Evolutionary conservation across 2,888 invertebrate species (phyloP), one percentile per base, ranked within the genome.

Genomic region (Leistus spinibarbis): DNA sequence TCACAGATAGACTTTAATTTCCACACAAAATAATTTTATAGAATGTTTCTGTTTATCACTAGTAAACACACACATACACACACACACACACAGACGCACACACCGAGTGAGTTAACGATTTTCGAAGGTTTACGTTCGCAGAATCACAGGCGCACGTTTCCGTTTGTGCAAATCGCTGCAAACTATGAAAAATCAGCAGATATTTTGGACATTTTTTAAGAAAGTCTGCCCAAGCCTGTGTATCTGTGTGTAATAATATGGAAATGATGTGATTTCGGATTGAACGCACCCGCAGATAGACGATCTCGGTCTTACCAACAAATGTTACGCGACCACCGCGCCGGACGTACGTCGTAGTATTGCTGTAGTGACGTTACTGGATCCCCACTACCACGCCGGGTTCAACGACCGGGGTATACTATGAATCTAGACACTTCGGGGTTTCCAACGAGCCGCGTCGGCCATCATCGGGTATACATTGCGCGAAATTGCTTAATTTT

Each of bases 191-290:
- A 79, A 80, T 79, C 81, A 80, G 78, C 79, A 79, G 80, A 81
- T 81, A 83, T 83, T 84, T 83, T 82, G 83, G 83, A 82, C 81
- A 83, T 84, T 84, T 84, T 84, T 84, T 84, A 80, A 83, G 82
- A 84, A 84, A 84, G 81, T 82, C 83, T 80, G 82, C 79, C 82
- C 68, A 60, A 64, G 56, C 54, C 72, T 83, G 80, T 84, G 83
- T 84, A 83, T 84, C 82, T 83, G 83, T 84, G 83, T 82, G 83
- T 82, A 82, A 82, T 83, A 84, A 82, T 83, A 81, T 81, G 83
- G 82, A 82, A 84, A 83, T 82, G 81, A 76, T 70, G 76, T 40
- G 72, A 71, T 62, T 70, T 69, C 76, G 27, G 74, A 74, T 66
- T 69, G 27, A 63, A 19, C 67, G 40, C 53, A 64, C 53, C 62